Conservation (phyloP, 2,113 vertebrate genomes). For the Ahaetulla prasina region DNA sequence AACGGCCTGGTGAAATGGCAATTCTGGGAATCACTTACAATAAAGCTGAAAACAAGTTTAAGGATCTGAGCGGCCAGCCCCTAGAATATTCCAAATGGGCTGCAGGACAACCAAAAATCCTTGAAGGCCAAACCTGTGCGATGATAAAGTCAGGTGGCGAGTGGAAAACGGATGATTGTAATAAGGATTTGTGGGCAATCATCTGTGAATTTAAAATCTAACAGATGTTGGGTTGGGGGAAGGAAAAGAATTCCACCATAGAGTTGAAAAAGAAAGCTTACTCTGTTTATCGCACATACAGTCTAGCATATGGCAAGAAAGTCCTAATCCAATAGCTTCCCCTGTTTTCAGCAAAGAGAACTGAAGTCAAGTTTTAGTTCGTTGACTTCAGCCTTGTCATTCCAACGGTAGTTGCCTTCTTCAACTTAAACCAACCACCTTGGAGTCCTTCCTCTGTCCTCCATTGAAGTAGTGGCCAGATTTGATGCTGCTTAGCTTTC, state of each 20-base stretch:
- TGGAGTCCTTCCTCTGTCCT: neutral
- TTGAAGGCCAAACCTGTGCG: neutral
- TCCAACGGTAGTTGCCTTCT: neutral
- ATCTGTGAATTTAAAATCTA: slow-evolving; percentile 11
- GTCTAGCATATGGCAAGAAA: neutral
- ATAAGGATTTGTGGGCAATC: neutral
- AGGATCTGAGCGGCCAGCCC: neutral
- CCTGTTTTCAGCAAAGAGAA: neutral
- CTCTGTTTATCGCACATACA: neutral
- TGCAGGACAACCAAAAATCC: neutral
- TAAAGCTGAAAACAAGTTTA: neutral
- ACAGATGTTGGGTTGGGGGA: neutral
- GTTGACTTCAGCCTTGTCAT: neutral
- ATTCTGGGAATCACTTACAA: neutral
- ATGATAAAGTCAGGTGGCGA: neutral
- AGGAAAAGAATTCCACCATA: neutral
- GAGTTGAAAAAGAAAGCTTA: neutral
- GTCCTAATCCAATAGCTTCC: neutral
- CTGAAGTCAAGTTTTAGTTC: neutral
- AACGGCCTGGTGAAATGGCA: neutral
- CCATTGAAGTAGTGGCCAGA: neutral
- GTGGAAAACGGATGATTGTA: neutral
- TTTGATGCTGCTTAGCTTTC: neutral
- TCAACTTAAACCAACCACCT: neutral
- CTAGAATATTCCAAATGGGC: neutral